phyloP scores from a whole-genome alignment of 2,797 vertebrate species.

The Tangara arthus region DNA sequence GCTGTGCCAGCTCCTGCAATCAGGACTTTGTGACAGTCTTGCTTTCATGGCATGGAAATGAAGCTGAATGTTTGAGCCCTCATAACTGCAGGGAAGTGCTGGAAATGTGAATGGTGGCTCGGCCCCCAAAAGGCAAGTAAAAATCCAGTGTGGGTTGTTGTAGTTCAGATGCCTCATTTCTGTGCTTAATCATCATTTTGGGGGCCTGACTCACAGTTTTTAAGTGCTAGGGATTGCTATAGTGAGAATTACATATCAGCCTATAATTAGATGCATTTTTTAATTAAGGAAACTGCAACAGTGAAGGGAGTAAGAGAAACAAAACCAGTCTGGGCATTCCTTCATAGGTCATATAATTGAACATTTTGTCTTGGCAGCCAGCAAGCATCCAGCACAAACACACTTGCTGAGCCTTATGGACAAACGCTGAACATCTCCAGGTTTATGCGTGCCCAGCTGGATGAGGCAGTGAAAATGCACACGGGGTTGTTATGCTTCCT shows the following conservation, averaged over 20 bases:
- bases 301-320: constrained; percentile 2
- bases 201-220: neutral
- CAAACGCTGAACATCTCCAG: neutral
- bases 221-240: neutral
- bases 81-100: neutral
- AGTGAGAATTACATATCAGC: neutral
- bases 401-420: constrained; percentile 29
- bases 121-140: neutral
- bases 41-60: neutral
- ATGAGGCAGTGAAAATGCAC: neutral
- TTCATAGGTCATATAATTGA: neutral
- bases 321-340: neutral
- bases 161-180: neutral
- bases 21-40: neutral
- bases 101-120: neutral
- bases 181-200: neutral
- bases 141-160: neutral
- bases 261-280: constrained; percentile 13
- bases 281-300: neutral
- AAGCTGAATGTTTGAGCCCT: neutral
- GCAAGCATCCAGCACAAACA: neutral
- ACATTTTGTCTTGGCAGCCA: constrained; percentile 21
- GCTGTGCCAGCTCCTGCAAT: neutral
- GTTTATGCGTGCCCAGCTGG: neutral
- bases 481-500: neutral